Percentiles rank a stretch among this genome's conserved stretches.
Conservation (phyloP, 2,888 invertebrate species). For the Metacarcinus magister region DNA sequence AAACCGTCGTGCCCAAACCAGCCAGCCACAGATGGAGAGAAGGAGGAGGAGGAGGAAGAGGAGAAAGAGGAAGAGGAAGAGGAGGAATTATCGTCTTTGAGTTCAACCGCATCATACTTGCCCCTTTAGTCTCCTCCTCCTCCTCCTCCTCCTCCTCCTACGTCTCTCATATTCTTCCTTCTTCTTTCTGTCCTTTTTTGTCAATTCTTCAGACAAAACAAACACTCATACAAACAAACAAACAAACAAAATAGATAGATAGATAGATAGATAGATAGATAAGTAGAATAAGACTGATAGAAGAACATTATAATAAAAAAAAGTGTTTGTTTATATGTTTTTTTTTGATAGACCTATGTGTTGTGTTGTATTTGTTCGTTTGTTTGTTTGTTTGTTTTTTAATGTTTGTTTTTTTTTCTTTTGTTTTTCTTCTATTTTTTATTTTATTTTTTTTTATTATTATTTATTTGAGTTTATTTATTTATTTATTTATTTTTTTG, state of each 20-base stretch:
- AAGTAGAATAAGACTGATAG: too few relatives aligned
- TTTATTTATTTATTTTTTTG: too few relatives aligned
- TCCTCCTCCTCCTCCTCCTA: background rate
- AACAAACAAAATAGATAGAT: too few relatives aligned
- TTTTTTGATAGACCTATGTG: background rate
- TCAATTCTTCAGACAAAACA: too few relatives aligned
- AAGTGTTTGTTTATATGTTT: too few relatives aligned
- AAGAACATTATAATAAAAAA: too few relatives aligned
- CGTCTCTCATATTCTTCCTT: background rate
- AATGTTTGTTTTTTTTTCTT: background rate
- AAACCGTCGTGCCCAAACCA: background rate
- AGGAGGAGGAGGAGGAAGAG: conserved; percentile 13
- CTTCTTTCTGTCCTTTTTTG: background rate
- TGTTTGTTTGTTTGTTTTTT: background rate
- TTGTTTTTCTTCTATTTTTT: background rate
- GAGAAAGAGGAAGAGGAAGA: conserved; percentile 21
- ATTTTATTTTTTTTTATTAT: background rate
- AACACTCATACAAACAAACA: too few relatives aligned
- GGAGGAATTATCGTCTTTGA: conserved; percentile 9
- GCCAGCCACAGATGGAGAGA: background rate
- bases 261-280: too few relatives aligned
- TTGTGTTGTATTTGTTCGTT: background rate
- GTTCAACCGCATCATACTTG: background rate
- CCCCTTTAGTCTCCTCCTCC: background rate
- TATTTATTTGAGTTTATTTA: background rate